Evolutionary conservation across 2,797 vertebrate genomes (phyloP), one percentile per base, ranked within the genome.

Genomic region (Tapera naevia): DNA sequence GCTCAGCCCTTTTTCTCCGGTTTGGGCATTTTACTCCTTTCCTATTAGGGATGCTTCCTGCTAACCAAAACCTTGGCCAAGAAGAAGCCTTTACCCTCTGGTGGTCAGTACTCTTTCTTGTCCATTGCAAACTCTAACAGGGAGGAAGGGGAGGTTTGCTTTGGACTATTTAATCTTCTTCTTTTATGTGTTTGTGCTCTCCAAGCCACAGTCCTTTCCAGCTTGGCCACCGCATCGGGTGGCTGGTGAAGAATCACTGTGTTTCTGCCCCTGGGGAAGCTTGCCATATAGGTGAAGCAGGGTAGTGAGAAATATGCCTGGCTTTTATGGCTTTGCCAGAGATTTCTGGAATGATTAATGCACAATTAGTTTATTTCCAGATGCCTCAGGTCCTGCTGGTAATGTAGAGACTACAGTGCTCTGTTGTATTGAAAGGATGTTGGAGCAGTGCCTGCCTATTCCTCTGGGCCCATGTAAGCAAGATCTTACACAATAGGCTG

Each of bases 301-400:
- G 22, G 19, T 35, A 4, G 2, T 80, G 76, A 86, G 66, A 89
- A 89, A 89, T 64, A 76, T 67, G 17, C 39, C 39, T 7, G 27
- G 66, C 61, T 91, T 87, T 70, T 9, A 4, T 80, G 84, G 87
- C 80, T 88, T 91, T 64, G 66, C 51, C 76, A 88, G 64, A 73
- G 45, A 57, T 67, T 81, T 93, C 85, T 67, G 71, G 66, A 70
- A 62, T 89, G 53, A 91, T 74, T 39, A 93, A 91, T 80, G 48
- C 17, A 18, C 89, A 67, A 37, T 84, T 81, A 91, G 25, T 62
- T 72, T 51, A 57, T 67, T 28, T 91, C 43, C 88, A 91, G 82
- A 79, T 95, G 78, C 87, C 60, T 86, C 48, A 64, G 1, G 3
- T 84, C 53, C 65, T 71, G 7, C 43, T 39, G 61, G 32, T 46